A percentile compares a stretch with the other conserved stretches of the same genome.
These are phyloP conservation scores for Trichomalopsis sarcophagae DNA, from an alignment of 1,140 invertebrate genomes.

Conservation along the genomic window DNA sequence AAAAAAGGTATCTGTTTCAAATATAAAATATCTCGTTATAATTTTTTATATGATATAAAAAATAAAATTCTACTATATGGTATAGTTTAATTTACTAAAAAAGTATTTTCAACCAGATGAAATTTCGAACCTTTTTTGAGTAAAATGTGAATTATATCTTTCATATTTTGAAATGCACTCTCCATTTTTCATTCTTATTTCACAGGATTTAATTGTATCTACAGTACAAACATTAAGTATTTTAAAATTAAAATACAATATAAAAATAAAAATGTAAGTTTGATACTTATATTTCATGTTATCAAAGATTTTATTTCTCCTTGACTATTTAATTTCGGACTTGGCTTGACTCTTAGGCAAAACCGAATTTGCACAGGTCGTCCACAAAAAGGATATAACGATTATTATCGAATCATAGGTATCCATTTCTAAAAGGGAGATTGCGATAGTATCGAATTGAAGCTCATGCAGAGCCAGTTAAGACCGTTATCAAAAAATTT, in stretches of 20 bases:
- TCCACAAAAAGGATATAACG: too few relatives aligned
- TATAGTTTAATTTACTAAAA: constrained; percentile 33
- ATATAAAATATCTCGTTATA: background rate
- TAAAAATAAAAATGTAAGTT: background rate
- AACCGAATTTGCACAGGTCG: too few relatives aligned
- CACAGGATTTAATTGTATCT: constrained; percentile 50
- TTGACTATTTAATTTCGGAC: too few relatives aligned
- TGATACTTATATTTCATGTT: too few relatives aligned
- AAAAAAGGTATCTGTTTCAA: constrained; percentile 83
- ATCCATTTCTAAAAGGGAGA: too few relatives aligned
- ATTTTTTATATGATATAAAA: background rate
- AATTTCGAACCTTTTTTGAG: constrained; percentile 29
- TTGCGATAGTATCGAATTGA: too few relatives aligned
- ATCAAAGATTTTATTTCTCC: too few relatives aligned
- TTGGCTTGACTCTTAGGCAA: too few relatives aligned
- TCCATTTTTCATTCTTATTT: constrained; percentile 27
- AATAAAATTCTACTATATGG: constrained; percentile 3
- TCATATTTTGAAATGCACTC: constrained; percentile 46
- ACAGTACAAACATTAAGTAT: background rate
- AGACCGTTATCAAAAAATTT: too few relatives aligned
- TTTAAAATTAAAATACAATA: background rate
- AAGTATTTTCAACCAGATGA: background rate
- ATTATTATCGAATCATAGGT: too few relatives aligned
- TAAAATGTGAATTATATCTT: constrained; percentile 40
- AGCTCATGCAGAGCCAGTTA: too few relatives aligned